A percentile compares a stretch with the other conserved stretches of the same genome.
Conservation (phyloP, 2,113 vertebrate genomes). For the Leptobrachium leishanense region DNA sequence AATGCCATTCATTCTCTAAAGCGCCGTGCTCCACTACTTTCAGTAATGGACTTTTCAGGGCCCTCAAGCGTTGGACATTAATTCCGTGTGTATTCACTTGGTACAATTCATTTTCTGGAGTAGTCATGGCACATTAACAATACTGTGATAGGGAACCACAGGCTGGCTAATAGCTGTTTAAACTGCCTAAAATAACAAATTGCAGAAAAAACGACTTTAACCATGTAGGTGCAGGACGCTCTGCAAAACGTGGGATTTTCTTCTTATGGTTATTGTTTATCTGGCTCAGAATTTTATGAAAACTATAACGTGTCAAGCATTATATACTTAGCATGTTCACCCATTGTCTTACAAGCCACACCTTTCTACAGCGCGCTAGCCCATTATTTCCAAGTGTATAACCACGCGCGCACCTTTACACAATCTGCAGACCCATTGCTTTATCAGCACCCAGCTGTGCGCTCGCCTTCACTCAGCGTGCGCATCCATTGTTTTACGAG, state of each 20-base stretch:
- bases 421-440: background rate
- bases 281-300: background rate
- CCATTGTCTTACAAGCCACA: background rate
- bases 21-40: background rate
- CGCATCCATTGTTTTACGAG: too few species aligned
- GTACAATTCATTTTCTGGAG: conserved; percentile 11
- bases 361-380: too few species aligned
- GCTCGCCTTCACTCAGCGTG: background rate
- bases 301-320: background rate
- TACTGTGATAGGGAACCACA: conserved; percentile 12
- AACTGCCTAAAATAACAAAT: conserved; percentile 41
- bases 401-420: too few species aligned
- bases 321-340: background rate
- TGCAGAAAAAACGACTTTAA: background rate
- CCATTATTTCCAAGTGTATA: too few species aligned
- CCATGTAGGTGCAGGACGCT: background rate
- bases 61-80: conserved; percentile 17
- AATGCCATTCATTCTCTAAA: background rate
- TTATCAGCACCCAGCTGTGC: background rate
- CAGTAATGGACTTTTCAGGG: conserved; percentile 17
- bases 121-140: conserved; percentile 29
- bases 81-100: conserved; percentile 8
- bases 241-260: background rate
- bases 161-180: conserved; percentile 21
- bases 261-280: conserved; percentile 3